Evolutionary conservation across 1,140 invertebrate genomes (phyloP).

Genomic region (Pachypsylla venusta): DNA sequence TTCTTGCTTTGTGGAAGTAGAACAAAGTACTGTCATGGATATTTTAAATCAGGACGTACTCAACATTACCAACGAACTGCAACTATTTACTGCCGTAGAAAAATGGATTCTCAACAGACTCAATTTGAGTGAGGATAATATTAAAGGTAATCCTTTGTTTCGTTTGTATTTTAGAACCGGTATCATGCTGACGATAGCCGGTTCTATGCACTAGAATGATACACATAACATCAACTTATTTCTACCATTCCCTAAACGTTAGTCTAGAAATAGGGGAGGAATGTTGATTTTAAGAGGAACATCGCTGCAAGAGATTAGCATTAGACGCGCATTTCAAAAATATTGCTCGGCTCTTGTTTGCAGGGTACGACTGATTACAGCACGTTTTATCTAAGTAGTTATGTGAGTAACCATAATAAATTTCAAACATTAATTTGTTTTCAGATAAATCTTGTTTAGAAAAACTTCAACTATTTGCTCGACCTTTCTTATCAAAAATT

Average conservation of each 20-base stretch:
- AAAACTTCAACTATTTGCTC: slow-evolving; percentile 32
- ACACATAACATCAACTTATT: no score
- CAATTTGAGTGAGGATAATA: slow-evolving; percentile 26
- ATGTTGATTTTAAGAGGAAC: no score
- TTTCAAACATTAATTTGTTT: neutral
- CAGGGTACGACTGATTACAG: neutral
- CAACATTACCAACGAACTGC: slow-evolving; percentile 53
- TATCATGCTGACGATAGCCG: no score
- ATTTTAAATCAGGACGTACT: slow-evolving; percentile 56
- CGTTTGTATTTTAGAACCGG: no score
- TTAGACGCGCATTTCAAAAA: no score
- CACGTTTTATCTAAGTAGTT: neutral
- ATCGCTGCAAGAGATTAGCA: no score
- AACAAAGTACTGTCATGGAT: slow-evolving; percentile 50
- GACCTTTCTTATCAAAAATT: slow-evolving; percentile 46
- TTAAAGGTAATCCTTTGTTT: slow-evolving; percentile 30
- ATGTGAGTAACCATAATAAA: neutral
- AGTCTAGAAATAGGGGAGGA: no score
- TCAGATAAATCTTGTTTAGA: slow-evolving; percentile 28
- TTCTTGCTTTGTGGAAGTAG: slow-evolving; percentile 56
- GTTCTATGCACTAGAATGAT: no score
- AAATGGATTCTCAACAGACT: slow-evolving; percentile 34
- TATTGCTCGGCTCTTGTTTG: neutral
- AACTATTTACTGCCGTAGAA: slow-evolving; percentile 53
- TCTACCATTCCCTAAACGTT: no score